phyloP scores from a whole-genome alignment of 2,888 invertebrate species.

The Limenitis camilla region DNA sequence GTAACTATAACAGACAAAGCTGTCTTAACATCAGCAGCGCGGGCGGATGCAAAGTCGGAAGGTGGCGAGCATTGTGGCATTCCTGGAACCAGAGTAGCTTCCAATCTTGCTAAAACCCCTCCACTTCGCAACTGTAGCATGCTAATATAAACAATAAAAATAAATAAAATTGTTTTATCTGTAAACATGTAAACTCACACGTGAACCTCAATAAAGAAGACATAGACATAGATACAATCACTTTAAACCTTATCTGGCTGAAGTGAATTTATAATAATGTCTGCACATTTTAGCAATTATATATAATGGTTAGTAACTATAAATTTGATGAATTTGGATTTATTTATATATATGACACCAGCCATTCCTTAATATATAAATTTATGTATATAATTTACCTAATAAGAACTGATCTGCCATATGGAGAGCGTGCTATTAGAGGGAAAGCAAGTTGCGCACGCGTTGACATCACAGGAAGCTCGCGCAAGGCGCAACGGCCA shows the following conservation, averaged over 20 bases:
- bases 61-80: constrained; percentile 73
- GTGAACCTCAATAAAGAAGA: no score
- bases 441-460: constrained; percentile 75
- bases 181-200: no score
- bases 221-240: no score
- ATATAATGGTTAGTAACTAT: no score
- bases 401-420: constrained; percentile 72
- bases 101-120: constrained; percentile 51
- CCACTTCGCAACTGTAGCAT: constrained; percentile 54
- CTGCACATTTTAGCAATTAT: no score
- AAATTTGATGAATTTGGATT: no score
- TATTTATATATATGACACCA: no score
- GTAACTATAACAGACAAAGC: constrained; percentile 68
- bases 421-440: constrained; percentile 72
- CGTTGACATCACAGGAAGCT: constrained; percentile 73
- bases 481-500: constrained; percentile 71
- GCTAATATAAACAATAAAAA: constrained; percentile 28
- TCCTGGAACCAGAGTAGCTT: constrained; percentile 54
- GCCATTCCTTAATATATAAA: no score
- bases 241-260: no score
- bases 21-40: constrained; percentile 74
- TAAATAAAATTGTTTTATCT: background rate
- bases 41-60: constrained; percentile 74
- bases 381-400: constrained; percentile 46
- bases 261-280: no score